A percentile compares a stretch with the other conserved stretches of the same genome.
phyloP scores from a whole-genome alignment of 1,140 invertebrate species.

The Vanessa atalanta region DNA sequence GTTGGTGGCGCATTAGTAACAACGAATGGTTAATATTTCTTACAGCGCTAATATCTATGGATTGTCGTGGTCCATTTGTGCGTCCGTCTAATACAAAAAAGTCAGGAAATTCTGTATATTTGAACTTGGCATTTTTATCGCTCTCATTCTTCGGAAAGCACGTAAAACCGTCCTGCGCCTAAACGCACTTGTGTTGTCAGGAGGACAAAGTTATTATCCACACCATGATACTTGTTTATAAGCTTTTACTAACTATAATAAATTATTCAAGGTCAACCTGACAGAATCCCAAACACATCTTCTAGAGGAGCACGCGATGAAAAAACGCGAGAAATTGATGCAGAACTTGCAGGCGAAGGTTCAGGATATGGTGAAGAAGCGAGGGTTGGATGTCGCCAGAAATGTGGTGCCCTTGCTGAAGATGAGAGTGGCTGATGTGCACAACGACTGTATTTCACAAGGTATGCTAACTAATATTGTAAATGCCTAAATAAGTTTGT shows the following conservation, averaged over 20 bases:
- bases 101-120: too few species aligned
- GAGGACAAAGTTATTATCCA: too few species aligned
- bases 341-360: slow-evolving; percentile 64
- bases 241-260: slow-evolving; percentile 1
- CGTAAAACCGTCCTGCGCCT: too few species aligned
- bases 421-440: slow-evolving; percentile 55
- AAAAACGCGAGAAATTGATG: slow-evolving; percentile 54
- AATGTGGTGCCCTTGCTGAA: slow-evolving; percentile 62
- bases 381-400: slow-evolving; percentile 51
- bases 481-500: neutral
- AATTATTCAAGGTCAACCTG: slow-evolving; percentile 58
- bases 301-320: slow-evolving; percentile 60
- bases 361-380: slow-evolving; percentile 54
- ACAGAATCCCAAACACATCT: slow-evolving; percentile 62
- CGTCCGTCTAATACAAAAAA: too few species aligned
- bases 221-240: too few species aligned
- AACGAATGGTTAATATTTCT: too few species aligned
- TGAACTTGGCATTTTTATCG: too few species aligned
- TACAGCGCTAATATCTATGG: too few species aligned
- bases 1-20: too few species aligned
- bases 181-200: too few species aligned
- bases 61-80: too few species aligned
- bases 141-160: too few species aligned
- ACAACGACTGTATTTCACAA: slow-evolving; percentile 70
- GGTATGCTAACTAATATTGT: slow-evolving; percentile 48